A percentile compares a stretch with the other conserved stretches of the same genome.
Evolutionary conservation across 2,113 vertebrate genomes (phyloP).

Genomic region (Delphinapterus leucas): DNA sequence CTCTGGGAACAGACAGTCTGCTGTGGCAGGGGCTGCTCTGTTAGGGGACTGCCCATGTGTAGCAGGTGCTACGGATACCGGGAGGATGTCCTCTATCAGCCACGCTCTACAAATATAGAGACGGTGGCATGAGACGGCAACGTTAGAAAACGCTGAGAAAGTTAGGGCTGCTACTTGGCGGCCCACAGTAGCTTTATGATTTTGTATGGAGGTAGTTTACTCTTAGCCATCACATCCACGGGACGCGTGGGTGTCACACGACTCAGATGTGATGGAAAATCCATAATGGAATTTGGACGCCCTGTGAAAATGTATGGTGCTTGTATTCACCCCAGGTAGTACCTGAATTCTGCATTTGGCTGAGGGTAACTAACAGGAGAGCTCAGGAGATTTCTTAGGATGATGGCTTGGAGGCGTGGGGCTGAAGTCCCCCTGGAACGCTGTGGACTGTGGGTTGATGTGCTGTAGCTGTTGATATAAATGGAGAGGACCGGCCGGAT

Average conservation of each 20-base stretch:
- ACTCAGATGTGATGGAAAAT: not conserved
- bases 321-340: not conserved
- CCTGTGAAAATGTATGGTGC: not conserved
- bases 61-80: accelerated
- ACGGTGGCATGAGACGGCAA: accelerated
- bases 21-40: not conserved
- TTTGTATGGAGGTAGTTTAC: not conserved
- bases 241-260: not conserved
- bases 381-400: not conserved
- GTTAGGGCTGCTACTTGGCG: accelerated
- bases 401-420: not conserved
- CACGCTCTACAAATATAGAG: accelerated
- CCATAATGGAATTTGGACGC: not conserved
- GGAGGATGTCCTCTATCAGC: not conserved
- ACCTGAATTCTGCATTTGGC: not conserved
- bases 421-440: not conserved
- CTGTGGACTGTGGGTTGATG: not conserved
- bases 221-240: not conserved
- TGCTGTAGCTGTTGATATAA: not conserved
- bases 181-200: accelerated
- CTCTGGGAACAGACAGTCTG: accelerated
- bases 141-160: not conserved
- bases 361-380: not conserved
- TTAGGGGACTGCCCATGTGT: accelerated
- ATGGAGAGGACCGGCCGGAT: constrained; percentile 37